Base-by-base conservation (phyloP, 2,797 vertebrate genomes). In the Lerista edwardsae region DNA sequence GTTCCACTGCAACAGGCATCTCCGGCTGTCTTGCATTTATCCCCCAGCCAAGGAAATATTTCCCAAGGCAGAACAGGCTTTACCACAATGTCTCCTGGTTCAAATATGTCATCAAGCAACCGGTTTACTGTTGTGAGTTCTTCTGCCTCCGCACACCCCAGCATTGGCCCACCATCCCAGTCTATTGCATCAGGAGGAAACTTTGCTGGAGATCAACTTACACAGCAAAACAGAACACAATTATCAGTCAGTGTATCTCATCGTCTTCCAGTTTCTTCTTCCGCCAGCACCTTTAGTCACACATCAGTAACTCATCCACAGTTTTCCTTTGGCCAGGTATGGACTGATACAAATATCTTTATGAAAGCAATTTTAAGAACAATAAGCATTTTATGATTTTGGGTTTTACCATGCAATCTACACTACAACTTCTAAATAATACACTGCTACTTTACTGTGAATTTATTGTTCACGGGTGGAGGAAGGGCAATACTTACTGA, bases 211-310 rank as follows among this genome's bases (percentile, higher is more conserved):
- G 96, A 97, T 79, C 96, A 95, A 84, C 91, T 96, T 74, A 34
- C 87, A 1, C 96, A 95, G 85, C 92, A 95, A 84, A 96, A 79
- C 88, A 95, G 96, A 91, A 93, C 93, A 89, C 97, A 98, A 47
- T 95, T 94, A 75, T 94, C 97, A 0, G 91, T 95, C 69, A 97
- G 96, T 21, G 94, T 95, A 0, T 97, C 97, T 0, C 98, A 98
- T 95, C 97, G 97, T 96, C 95, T 97, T 98, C 93, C 96, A 97
- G 88, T 96, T 96, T 95, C 98, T 96, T 91, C 96, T 97, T 96
- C 95, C 84, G 91, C 94, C 93, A 96, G 96, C 88, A 97, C 97
- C 95, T 98, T 97, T 31, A 96, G 92, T 73, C 95, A 93, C 84
- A 65, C 94, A 0, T 95, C 95, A 87, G 95, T 93, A 69, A 83